Evolutionary conservation across 2,797 vertebrate genomes (phyloP).

Genomic region (Hirundo rustica): DNA sequence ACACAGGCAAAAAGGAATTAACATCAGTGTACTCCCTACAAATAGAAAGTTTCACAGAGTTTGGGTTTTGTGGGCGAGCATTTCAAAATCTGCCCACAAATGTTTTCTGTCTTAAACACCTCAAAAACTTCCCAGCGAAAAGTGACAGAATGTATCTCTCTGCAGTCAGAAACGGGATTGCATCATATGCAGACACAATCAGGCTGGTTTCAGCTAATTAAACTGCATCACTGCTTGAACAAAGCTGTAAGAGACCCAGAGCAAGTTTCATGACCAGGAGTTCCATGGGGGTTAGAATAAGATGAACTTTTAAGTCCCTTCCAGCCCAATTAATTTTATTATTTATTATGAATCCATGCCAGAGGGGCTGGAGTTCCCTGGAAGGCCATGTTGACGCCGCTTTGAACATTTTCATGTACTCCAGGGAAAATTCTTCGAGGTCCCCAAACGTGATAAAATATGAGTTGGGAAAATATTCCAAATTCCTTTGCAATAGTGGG

Average conservation of each 20-base stretch:
- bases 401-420: not conserved
- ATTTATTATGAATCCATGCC: not conserved
- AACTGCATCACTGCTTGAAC: not conserved
- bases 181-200: not conserved
- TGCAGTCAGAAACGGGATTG: constrained; percentile 5
- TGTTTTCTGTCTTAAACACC: constrained; percentile 27
- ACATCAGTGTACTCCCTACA: not conserved
- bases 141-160: not conserved
- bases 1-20: not conserved
- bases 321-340: not conserved
- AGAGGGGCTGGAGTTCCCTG: not conserved
- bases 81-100: constrained; percentile 30
- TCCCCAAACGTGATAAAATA: not conserved
- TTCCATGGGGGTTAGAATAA: not conserved
- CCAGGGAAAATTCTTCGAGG: not conserved
- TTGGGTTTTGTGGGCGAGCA: not conserved
- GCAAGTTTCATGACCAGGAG: not conserved
- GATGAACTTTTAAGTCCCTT: not conserved
- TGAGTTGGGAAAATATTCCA: not conserved
- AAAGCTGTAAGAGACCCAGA: not conserved
- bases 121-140: not conserved
- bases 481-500: not conserved
- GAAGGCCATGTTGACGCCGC: not conserved
- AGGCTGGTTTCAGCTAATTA: not conserved
- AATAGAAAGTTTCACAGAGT: not conserved